Percentiles rank a stretch among this genome's conserved stretches.
Conservation (phyloP, 2,888 invertebrate genomes). For the Leptinotarsa rubiginosa region DNA sequence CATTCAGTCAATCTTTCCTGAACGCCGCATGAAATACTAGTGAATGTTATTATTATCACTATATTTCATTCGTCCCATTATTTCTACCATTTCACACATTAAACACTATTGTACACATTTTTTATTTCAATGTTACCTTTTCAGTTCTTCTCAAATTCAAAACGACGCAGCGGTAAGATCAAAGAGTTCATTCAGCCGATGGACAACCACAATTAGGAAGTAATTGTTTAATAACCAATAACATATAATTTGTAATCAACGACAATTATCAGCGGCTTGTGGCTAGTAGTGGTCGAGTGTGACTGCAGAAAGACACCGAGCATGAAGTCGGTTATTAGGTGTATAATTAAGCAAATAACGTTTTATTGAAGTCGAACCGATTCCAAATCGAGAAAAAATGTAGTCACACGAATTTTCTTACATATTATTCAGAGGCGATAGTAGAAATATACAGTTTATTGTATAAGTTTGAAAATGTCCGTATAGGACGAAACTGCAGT, state of each 20-base stretch:
- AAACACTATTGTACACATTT: neutral
- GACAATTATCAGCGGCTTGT: constrained; percentile 15
- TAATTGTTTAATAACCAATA: constrained; percentile 24
- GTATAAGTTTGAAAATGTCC: too few species aligned
- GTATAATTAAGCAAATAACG: neutral
- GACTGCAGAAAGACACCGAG: neutral
- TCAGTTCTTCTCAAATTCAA: neutral
- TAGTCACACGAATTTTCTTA: too few species aligned
- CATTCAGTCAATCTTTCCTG: too few species aligned
- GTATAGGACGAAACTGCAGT: too few species aligned
- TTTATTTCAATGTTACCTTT: neutral
- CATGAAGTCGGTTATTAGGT: constrained; percentile 8
- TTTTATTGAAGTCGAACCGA: too few species aligned
- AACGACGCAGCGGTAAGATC: neutral
- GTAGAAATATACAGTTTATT: too few species aligned
- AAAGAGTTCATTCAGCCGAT: constrained; percentile 6
- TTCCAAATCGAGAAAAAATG: too few species aligned
- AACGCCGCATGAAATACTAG: too few species aligned
- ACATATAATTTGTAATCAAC: constrained; percentile 17
- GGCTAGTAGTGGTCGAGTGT: neutral
- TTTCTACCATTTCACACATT: neutral
- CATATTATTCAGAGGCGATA: too few species aligned
- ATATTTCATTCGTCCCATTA: neutral
- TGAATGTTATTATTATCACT: too few species aligned
- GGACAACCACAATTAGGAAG: constrained; percentile 3